Base-by-base conservation (phyloP, 2,797 vertebrate species). In the Euphonia xanthogaster region DNA sequence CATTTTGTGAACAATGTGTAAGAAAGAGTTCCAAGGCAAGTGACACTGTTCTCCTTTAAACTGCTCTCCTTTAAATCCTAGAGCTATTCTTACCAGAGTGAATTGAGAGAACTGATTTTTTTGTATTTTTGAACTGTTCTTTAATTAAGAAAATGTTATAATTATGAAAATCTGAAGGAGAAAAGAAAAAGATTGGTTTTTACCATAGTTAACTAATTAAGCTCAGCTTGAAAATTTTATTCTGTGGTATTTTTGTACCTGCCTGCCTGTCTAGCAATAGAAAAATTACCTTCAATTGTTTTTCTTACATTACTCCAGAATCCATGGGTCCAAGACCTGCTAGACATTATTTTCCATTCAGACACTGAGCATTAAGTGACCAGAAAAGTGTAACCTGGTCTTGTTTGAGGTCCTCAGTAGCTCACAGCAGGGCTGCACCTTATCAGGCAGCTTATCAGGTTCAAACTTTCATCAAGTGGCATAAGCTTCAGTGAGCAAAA, bases 261-360 rank as follows among this genome's bases (percentile, higher is more conserved):
- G 4, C 4, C 28, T 53, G 5, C 5, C 13, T 57, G 12, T 54
- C 14, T 67, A 58, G 31, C 0, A 4, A 16, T 3, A 35, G 10
- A 10, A 72, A 86, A 61, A 25, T 40, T 80, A 61, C 9, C 6
- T 68, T 33, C 28, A 28, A 40, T 30, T 25, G 1, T 1, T 76
- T 76, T 81, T 53, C 9, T 48, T 53, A 9, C 6, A 6, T 50
- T 67, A 9, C 20, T n/a, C 12, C 3, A 14, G 58, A 89, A 58
- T 44, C 42, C 19, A 3, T 8, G 23, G 31, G 14, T 21, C 44
- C 6, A 47, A 19, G 6, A 30, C 14, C n/a, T 39, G 39, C 39
- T 0, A 74, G 47, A 66, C 3, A 5, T 8, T 1, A 1, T 66
- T 0, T 74, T 86, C 50, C n/a, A 8, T 35, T 72, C 42, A 33